phyloP scores from a whole-genome alignment of 2,888 invertebrate genomes.

The Acanthosepion lycidas region DNA sequence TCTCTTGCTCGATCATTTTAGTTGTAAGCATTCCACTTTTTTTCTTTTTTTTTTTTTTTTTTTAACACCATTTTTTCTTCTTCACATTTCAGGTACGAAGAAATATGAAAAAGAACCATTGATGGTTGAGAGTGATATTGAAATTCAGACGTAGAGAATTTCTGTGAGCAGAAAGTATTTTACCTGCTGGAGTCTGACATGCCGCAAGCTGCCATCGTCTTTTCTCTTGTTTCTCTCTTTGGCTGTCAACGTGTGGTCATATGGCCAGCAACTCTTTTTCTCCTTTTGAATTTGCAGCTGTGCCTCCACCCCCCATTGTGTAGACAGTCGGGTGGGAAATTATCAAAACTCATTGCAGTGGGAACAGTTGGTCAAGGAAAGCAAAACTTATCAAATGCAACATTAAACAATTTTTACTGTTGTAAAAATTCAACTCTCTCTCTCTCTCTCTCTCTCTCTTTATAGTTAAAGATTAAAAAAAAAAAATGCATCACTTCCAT shows the following conservation, averaged over 20 bases:
- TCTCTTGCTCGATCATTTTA: too few species aligned
- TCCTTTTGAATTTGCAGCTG: neutral
- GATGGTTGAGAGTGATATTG: slow-evolving; percentile 46
- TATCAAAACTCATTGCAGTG: neutral
- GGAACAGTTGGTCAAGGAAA: slow-evolving; percentile 33
- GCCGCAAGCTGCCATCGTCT: neutral
- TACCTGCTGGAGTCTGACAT: neutral
- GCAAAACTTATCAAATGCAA: neutral
- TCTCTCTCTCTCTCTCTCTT: too few species aligned
- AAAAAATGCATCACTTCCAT: neutral
- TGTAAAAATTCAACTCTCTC: neutral
- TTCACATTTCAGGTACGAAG: slow-evolving; percentile 35
- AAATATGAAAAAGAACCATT: slow-evolving; percentile 47
- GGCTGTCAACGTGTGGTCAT: neutral
- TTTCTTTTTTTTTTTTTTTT: too few species aligned
- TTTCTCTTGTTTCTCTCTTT: neutral
- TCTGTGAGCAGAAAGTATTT: slow-evolving; percentile 15
- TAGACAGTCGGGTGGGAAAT: neutral
- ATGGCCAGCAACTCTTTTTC: neutral
- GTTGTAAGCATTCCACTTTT: neutral
- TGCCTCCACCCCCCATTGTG: neutral
- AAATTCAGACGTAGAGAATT: slow-evolving; percentile 46
- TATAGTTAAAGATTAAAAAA: neutral
- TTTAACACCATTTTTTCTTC: too few species aligned
- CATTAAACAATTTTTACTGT: neutral